Conservation (phyloP, 2,797 vertebrate genomes). For the Nannoperca australis region DNA sequence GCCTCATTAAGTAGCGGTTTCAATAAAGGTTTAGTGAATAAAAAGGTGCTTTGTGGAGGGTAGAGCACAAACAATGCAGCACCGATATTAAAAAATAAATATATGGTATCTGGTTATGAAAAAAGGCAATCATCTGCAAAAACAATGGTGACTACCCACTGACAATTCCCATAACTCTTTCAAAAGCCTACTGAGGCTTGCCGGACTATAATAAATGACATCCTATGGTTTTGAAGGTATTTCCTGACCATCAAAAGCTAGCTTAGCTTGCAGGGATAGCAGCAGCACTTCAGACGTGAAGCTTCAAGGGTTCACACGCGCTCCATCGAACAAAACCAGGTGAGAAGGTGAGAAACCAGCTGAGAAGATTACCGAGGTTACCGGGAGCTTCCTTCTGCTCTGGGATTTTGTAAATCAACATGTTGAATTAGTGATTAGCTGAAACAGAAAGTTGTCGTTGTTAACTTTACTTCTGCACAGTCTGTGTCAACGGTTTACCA, state of each 20-base stretch:
- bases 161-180: neutral
- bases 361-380: too few species aligned
- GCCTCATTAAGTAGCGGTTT: neutral
- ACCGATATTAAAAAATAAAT: neutral
- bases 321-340: neutral
- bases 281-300: too few species aligned
- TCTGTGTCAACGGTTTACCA: too few species aligned
- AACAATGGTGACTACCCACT: neutral
- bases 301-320: neutral
- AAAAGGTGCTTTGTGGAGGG: neutral
- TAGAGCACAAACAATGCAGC: neutral
- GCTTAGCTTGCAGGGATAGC: neutral
- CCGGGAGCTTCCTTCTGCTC: too few species aligned
- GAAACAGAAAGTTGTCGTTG: too few species aligned
- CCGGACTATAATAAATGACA: neutral
- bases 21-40: neutral
- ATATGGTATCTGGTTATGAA: constrained; percentile 4
- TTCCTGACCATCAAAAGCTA: neutral
- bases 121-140: neutral
- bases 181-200: neutral
- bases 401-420: too few species aligned
- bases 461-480: too few species aligned
- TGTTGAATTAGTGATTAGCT: too few species aligned
- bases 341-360: neutral
- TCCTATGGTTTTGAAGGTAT: neutral